These are phyloP conservation scores for Eupeodes latifasciatus DNA, from an alignment of 2,888 invertebrate genomes.

Conservation along the genomic window DNA sequence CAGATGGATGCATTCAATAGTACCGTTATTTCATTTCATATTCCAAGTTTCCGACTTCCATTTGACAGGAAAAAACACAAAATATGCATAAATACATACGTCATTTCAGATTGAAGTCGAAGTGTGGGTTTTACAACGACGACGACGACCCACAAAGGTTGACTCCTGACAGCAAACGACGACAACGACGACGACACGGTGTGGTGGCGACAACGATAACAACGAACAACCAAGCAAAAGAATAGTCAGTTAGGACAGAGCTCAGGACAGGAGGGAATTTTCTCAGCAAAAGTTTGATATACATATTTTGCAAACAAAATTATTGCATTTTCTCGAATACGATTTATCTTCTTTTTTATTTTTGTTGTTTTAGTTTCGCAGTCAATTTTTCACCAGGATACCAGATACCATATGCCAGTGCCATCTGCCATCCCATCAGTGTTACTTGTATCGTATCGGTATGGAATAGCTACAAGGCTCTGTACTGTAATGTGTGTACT, in stretches of 20 bases:
- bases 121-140: background rate
- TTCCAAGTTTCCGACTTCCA: constrained; percentile 10
- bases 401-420: too few relatives aligned
- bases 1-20: constrained; percentile 51
- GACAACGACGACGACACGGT: too few relatives aligned
- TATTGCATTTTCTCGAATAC: constrained; percentile 3
- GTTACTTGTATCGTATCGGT: too few relatives aligned
- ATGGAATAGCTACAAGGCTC: background rate
- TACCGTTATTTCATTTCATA: constrained; percentile 27
- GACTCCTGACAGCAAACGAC: background rate
- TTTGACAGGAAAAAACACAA: constrained; percentile 11
- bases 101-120: constrained; percentile 3
- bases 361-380: background rate
- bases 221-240: too few relatives aligned
- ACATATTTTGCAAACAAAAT: constrained; percentile 22
- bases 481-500: background rate
- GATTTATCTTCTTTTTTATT: background rate
- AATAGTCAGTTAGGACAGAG: background rate
- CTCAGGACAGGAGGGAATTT: background rate
- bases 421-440: too few relatives aligned
- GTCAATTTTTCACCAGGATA: background rate
- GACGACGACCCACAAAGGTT: background rate
- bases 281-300: background rate
- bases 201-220: background rate
- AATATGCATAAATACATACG: constrained; percentile 8